Evolutionary conservation across 2,113 vertebrate genomes (phyloP), one percentile per base, ranked within the genome.

Genomic region (Corythoichthys haematopterus): DNA sequence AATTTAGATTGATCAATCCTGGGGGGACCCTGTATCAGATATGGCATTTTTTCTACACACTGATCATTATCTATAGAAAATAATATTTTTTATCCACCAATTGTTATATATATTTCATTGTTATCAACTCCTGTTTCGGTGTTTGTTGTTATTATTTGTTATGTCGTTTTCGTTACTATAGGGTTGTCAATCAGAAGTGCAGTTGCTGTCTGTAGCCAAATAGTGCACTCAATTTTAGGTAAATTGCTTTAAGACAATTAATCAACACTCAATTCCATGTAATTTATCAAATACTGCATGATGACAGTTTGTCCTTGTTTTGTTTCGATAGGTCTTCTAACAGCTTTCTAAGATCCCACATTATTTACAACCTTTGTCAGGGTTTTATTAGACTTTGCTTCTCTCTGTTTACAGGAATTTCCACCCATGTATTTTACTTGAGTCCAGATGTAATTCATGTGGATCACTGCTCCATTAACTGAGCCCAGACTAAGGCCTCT

Each of bases 361-460:
- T 56, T 35, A 36, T 56, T 16, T 59, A 16, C 15, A 3, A 6
- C 57, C 36, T 16, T 4, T 6, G 14, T 59, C 40, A 3, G 7
- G 6, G 38, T 59, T 38, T 40, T 16, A 48, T 69, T 4, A 61
- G 33, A 40, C 16, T 16, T 12, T 33, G 45, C 59, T 33, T 64
- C 35, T 68, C n/a, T 33, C 65, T 43, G 63, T 72, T 50, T 69
- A 60, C 69, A 70, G 65, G 74, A 76, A 69, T 71, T 53, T 62
- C 15, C 66, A 45, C 68, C 61, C 72, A 65, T 70, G 74, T 78
- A 45, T 79, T 83, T 77, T 72, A 48, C 71, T 71, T 43, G 62
- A 60, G 55, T 66, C 56, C 66, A 70, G 66, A 66, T 56, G 13
- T 47, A 16, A 46, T 74, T 68, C 76, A 81, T 75, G 69, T 43